phyloP scores from a whole-genome alignment of 2,113 vertebrate genomes.

The Zeus faber region DNA sequence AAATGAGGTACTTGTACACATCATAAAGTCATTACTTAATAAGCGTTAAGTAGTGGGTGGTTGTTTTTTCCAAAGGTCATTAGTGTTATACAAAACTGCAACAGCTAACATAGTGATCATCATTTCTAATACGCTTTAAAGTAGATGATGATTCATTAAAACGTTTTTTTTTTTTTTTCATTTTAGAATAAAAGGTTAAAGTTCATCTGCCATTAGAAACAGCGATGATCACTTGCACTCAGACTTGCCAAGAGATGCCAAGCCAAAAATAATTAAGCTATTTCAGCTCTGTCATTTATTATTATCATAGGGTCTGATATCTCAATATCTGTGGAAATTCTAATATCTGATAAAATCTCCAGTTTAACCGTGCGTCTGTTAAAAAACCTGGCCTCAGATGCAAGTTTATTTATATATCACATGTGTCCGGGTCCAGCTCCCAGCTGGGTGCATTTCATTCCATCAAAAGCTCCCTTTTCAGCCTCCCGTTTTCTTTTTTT shows the following conservation, averaged over 20 bases:
- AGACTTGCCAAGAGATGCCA: slow-evolving; percentile 12
- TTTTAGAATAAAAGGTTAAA: too few species aligned
- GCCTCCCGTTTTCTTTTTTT: slow-evolving; percentile 21
- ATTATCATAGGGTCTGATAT: slow-evolving; percentile 54
- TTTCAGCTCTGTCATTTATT: slow-evolving; percentile 41
- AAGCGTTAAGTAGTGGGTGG: neutral
- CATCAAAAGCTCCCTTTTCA: slow-evolving; percentile 75
- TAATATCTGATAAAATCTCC: slow-evolving; percentile 66
- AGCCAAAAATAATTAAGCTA: slow-evolving; percentile 37
- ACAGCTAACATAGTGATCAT: slow-evolving; percentile 15
- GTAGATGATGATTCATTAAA: too few species aligned
- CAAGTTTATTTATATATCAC: slow-evolving; percentile 77
- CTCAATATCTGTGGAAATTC: slow-evolving; percentile 59
- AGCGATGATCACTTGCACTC: neutral
- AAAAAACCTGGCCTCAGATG: slow-evolving; percentile 65
- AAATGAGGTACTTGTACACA: slow-evolving; percentile 29
- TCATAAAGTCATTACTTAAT: slow-evolving; percentile 30
- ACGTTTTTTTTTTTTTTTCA: neutral
- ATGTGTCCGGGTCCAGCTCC: slow-evolving; percentile 70
- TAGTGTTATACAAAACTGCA: slow-evolving; percentile 21
- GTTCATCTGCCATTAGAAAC: too few species aligned
- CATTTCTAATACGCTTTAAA: too few species aligned
- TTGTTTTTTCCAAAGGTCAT: neutral
- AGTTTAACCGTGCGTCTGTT: slow-evolving; percentile 63
- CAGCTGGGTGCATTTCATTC: slow-evolving; percentile 73